These are phyloP conservation scores for Riparia riparia DNA, from an alignment of 2,113 vertebrate genomes.

Conservation along the genomic window DNA sequence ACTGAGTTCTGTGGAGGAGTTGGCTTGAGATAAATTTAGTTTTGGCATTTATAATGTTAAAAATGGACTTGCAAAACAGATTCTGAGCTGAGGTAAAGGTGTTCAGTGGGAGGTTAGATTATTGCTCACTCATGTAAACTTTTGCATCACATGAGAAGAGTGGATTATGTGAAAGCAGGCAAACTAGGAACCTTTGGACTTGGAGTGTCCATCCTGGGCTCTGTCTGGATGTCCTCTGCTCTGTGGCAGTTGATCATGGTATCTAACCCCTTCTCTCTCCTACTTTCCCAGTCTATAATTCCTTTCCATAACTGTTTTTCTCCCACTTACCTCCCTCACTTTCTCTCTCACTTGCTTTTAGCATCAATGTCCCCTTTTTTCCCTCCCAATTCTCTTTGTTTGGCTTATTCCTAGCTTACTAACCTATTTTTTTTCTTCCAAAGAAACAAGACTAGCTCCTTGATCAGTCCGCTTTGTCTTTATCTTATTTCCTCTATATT, in stretches of 20 bases:
- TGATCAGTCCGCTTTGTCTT: background rate
- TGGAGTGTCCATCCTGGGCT: background rate
- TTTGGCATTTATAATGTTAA: background rate
- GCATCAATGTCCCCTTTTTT: background rate
- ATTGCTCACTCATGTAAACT: background rate
- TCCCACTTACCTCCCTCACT: background rate
- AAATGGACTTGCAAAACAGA: background rate
- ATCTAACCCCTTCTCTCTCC: background rate
- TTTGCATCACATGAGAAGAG: background rate
- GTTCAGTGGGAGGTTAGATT: background rate
- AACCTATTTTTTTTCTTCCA: background rate
- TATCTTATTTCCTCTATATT: background rate
- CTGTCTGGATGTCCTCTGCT: background rate
- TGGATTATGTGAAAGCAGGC: background rate
- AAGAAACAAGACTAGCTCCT: background rate
- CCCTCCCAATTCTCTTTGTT: background rate
- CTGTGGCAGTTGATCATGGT: background rate
- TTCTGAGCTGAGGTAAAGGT: background rate
- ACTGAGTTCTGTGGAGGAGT: background rate
- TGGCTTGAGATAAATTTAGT: background rate
- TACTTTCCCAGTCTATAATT: background rate
- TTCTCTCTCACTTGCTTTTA: background rate
- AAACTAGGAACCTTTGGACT: background rate
- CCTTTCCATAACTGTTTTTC: background rate
- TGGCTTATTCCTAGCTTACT: background rate